A percentile compares a stretch with the other conserved stretches of the same genome.
Evolutionary conservation across 37 sponge, comb jelly and placozoan species (phyloP).

Genomic region (Mnemiopsis leidyi): DNA sequence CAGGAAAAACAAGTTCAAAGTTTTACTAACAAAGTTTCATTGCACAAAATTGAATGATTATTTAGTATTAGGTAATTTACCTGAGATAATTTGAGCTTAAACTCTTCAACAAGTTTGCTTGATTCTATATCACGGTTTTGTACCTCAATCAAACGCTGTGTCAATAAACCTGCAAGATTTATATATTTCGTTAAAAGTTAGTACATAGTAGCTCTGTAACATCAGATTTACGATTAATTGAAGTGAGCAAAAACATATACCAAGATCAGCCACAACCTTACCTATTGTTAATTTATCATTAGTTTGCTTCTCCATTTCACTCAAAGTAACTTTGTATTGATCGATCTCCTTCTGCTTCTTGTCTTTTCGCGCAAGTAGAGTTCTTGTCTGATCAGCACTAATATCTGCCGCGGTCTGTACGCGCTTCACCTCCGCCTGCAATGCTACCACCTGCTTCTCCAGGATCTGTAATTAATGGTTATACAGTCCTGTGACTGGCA

Average conservation of each 20-base stretch:
- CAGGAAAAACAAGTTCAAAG: too few species aligned
- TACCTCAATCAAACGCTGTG: slow-evolving; percentile 6
- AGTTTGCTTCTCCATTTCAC: slow-evolving; percentile 31
- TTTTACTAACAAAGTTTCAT: too few species aligned
- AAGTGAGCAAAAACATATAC: neutral
- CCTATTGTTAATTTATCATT: slow-evolving; percentile 42
- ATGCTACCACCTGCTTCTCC: slow-evolving; percentile 29
- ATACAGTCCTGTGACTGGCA: too few species aligned
- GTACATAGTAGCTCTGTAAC: too few species aligned
- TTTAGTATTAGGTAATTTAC: too few species aligned
- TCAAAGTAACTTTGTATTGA: neutral
- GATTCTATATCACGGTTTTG: slow-evolving; percentile 24
- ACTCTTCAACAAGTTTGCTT: neutral
- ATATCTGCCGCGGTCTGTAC: slow-evolving; percentile 1
- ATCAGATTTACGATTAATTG: too few species aligned
- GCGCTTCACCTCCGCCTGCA: slow-evolving; percentile 48
- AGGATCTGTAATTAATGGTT: neutral
- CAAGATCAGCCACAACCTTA: neutral
- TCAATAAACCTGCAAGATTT: neutral
- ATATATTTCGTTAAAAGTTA: too few species aligned
- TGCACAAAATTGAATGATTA: too few species aligned
- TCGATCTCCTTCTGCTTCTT: slow-evolving; percentile 52
- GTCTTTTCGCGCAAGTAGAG: slow-evolving; percentile 1
- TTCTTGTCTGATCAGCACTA: neutral
- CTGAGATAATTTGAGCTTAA: slow-evolving; percentile 43